Percentiles rank a stretch among this genome's conserved stretches.
phyloP scores from a whole-genome alignment of 2,888 invertebrate genomes.

The Tipula confusa region DNA sequence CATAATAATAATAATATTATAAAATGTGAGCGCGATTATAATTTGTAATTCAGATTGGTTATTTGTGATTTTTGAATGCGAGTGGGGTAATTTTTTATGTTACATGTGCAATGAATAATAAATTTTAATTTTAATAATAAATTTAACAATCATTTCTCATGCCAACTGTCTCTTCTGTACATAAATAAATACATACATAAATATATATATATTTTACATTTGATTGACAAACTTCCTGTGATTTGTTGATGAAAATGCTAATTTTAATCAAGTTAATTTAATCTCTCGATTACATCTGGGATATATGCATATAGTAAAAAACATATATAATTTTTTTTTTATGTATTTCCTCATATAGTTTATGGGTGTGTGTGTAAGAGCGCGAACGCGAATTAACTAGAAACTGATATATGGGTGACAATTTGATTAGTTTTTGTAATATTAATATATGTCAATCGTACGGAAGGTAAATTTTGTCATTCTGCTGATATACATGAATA shows the following conservation, averaged over 20 bases:
- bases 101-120: constrained; percentile 1
- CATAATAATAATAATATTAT: neutral
- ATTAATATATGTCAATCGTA: neutral
- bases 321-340: neutral
- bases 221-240: constrained; percentile 25
- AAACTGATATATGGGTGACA: neutral
- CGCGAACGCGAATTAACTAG: neutral
- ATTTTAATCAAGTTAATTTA: neutral
- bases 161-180: neutral
- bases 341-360: neutral
- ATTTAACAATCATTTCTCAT: constrained; percentile 16
- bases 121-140: neutral
- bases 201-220: neutral
- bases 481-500: no score
- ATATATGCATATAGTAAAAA: neutral
- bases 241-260: neutral
- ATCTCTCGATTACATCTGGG: neutral
- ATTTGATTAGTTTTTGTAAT: neutral
- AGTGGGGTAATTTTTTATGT: neutral
- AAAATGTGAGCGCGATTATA: neutral
- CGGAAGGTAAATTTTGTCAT: neutral
- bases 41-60: neutral
- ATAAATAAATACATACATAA: no score
- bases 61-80: neutral
- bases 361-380: neutral